Conservation (phyloP, 2,888 invertebrate genomes). For the Meganola albula region DNA sequence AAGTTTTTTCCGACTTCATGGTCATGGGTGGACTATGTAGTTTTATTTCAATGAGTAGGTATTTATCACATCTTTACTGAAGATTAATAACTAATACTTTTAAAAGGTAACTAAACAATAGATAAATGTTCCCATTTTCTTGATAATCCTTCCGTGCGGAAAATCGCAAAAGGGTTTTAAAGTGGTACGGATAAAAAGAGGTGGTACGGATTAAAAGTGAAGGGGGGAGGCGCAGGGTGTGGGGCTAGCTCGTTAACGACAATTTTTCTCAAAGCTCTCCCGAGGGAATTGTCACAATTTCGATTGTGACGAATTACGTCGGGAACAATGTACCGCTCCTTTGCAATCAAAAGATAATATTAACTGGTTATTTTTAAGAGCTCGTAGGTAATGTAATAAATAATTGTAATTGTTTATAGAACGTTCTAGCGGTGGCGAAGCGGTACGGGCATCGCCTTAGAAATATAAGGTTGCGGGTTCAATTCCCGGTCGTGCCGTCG, state of each 20-base stretch:
- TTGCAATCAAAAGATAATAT: no score
- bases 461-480: no score
- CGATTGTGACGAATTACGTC: slow-evolving; percentile 73
- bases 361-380: no score
- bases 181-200: slow-evolving; percentile 61
- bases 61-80: no score
- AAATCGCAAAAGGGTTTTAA: slow-evolving; percentile 74
- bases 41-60: no score
- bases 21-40: no score
- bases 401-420: no score
- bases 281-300: slow-evolving; percentile 70
- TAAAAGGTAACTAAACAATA: slow-evolving; percentile 42
- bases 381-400: no score
- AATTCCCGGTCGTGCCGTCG: no score
- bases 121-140: slow-evolving; percentile 57
- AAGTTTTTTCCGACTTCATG: no score
- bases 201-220: slow-evolving; percentile 60
- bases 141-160: slow-evolving; percentile 61
- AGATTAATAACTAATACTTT: slow-evolving; percentile 29
- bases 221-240: slow-evolving; percentile 35
- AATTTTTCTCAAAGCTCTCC: slow-evolving; percentile 75
- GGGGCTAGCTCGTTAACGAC: slow-evolving; percentile 69
- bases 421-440: no score
- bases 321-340: slow-evolving; percentile 49
- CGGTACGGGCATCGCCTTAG: no score